phyloP scores from a whole-genome alignment of 1,140 invertebrate genomes.

The Drosophila mojavensis region DNA sequence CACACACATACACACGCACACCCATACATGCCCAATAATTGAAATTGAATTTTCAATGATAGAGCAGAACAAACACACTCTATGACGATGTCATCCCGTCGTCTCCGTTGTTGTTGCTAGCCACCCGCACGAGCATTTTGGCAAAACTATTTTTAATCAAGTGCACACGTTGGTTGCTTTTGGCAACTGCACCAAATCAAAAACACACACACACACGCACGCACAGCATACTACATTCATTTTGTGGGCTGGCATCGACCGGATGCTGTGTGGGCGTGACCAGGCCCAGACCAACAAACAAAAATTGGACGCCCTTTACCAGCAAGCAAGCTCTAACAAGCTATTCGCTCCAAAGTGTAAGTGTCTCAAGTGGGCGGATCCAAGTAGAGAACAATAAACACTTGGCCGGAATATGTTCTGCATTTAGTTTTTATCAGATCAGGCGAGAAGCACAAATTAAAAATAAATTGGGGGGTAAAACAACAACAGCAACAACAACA shows the following conservation, averaged over 20 bases:
- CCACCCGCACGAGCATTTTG: constrained; percentile 53
- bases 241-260: constrained; percentile 13
- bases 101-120: constrained; percentile 38
- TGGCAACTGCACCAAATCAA: constrained; percentile 59
- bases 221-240: not conserved
- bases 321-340: constrained; percentile 31
- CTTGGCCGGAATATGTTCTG: constrained; percentile 60
- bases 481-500: not conserved
- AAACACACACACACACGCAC: constrained; percentile 4
- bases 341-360: constrained; percentile 29
- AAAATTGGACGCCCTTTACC: constrained; percentile 26
- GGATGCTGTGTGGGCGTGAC: constrained; percentile 36
- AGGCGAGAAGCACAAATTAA: constrained; percentile 64
- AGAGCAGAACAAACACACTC: constrained; percentile 49
- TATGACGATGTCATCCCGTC: constrained; percentile 35
- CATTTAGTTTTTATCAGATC: constrained; percentile 65
- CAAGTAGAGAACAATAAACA: constrained; percentile 57
- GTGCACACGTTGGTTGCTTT: constrained; percentile 54
- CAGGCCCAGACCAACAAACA: constrained; percentile 18
- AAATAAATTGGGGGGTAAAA: constrained; percentile 58
- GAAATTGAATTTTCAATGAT: constrained; percentile 82
- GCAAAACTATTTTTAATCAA: constrained; percentile 78
- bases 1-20: constrained; percentile 31
- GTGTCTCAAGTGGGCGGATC: constrained; percentile 40
- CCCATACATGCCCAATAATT: constrained; percentile 58